phyloP scores from a whole-genome alignment of 92 coral and sea anemone genomes.

The Bergia puertoricense region DNA sequence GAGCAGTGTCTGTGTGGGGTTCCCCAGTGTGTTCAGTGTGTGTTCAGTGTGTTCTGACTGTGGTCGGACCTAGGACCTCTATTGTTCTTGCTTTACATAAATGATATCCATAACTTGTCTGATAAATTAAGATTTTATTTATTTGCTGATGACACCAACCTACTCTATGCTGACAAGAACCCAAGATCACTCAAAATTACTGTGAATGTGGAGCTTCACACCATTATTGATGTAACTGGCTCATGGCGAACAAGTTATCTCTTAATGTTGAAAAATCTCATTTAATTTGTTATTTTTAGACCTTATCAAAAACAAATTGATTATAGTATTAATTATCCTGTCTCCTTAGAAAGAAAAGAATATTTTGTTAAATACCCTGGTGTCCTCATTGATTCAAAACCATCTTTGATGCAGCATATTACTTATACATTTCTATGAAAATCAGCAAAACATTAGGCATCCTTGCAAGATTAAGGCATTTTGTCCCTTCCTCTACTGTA shows the following conservation, averaged over 20 bases:
- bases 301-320: neutral
- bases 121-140: no score
- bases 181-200: neutral
- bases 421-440: neutral
- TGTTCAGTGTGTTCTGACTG: neutral
- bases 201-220: neutral
- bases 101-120: no score
- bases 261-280: neutral
- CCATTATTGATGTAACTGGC: neutral
- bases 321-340: neutral
- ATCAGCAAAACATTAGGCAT: no score
- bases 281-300: neutral
- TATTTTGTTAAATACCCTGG: neutral
- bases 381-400: no score
- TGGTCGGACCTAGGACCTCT: neutral
- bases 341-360: neutral
- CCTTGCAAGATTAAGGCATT: no score
- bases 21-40: neutral
- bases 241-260: neutral
- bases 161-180: no score
- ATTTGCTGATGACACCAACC: no score
- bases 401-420: neutral
- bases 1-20: neutral
- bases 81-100: no score
- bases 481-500: neutral